Conservation (phyloP, 2,888 invertebrate genomes). For the Limnephilus lunatus region DNA sequence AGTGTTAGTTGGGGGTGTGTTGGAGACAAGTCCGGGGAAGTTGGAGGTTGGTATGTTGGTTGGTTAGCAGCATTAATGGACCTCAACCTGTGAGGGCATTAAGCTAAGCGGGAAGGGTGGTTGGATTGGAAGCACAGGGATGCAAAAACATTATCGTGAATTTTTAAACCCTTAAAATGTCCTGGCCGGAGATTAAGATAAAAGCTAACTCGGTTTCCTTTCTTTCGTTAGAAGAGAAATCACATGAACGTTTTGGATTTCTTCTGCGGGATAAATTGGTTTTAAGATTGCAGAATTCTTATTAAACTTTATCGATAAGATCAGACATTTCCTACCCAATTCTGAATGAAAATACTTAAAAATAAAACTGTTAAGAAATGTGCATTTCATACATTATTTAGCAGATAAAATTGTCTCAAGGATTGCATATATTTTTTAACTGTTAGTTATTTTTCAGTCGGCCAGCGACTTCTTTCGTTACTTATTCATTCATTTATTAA, state of each 20-base stretch:
- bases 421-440: too few species aligned
- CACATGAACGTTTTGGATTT: neutral
- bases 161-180: slow-evolving; percentile 25
- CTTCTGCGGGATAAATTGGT: neutral
- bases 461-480: too few species aligned
- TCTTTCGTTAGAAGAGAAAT: neutral
- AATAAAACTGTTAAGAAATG: neutral
- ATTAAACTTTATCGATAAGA: neutral
- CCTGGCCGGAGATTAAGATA: slow-evolving; percentile 12
- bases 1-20: neutral
- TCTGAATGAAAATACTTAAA: too few species aligned
- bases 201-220: slow-evolving; percentile 8
- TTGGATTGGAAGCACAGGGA: neutral
- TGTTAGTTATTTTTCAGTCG: too few species aligned
- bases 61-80: slow-evolving; percentile 20
- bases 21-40: neutral
- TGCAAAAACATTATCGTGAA: slow-evolving; percentile 42
- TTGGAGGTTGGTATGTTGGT: neutral
- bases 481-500: too few species aligned
- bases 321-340: neutral
- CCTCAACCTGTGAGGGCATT: neutral
- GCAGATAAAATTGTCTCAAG: too few species aligned
- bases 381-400: neutral
- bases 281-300: neutral
- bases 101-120: slow-evolving; percentile 17